A percentile compares a stretch with the other conserved stretches of the same genome.
These are phyloP conservation scores for Dallia pectoralis DNA, from an alignment of 2,797 vertebrate species.

Conservation along the genomic window DNA sequence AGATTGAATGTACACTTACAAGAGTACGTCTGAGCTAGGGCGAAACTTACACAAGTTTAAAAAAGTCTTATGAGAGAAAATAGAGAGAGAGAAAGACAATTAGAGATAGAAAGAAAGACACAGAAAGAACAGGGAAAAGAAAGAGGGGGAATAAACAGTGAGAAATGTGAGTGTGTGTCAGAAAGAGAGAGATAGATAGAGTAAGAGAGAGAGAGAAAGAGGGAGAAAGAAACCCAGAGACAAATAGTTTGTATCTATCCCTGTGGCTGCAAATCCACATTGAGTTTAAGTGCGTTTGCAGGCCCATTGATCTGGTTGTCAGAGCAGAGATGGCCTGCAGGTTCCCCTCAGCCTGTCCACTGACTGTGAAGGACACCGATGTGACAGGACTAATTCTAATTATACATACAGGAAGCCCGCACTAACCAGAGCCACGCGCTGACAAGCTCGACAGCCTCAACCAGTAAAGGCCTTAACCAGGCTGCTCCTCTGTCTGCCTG, in stretches of 20 bases:
- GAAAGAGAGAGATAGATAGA: no score
- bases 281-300: slow-evolving; percentile 34
- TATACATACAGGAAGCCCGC: slow-evolving; percentile 66
- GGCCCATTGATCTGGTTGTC: slow-evolving; percentile 58
- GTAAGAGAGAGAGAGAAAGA: no score
- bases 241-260: slow-evolving; percentile 21
- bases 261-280: slow-evolving; percentile 9
- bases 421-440: slow-evolving; percentile 34
- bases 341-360: slow-evolving; percentile 57
- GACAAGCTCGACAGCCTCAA: slow-evolving; percentile 14
- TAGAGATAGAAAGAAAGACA: neutral
- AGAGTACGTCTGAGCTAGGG: neutral
- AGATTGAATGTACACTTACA: neutral
- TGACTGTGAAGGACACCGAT: slow-evolving; percentile 78
- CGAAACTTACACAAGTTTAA: no score
- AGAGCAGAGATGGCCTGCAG: slow-evolving; percentile 35
- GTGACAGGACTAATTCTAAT: slow-evolving; percentile 79
- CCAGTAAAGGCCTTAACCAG: neutral
- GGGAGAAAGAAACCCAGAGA: no score
- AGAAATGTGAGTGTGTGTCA: slow-evolving; percentile 15
- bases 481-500: neutral
- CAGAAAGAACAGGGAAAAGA: neutral
- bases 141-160: neutral
- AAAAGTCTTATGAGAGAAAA: no score
- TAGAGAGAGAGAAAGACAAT: no score